Evolutionary conservation across 2,888 invertebrate genomes (phyloP), one percentile per base, ranked within the genome.

Genomic region (Drosophila phalerata): DNA sequence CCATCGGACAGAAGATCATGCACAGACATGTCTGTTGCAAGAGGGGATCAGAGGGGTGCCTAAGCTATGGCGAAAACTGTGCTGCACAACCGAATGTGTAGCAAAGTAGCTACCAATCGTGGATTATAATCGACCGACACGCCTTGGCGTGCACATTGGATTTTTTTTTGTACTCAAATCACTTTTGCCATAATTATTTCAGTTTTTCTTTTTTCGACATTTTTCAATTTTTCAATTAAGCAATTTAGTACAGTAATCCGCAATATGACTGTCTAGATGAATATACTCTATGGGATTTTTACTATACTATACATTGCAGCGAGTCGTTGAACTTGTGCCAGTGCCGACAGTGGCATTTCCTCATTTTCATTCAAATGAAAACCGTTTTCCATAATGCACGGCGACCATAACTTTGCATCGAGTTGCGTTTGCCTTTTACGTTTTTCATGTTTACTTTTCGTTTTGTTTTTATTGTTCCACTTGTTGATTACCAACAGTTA

Each of bases 221-320:
- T 80, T 69, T 88, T 86, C 83, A 66, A 77, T 83, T 83, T 88
- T 67, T 68, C 77, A 85, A 86, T 85, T 86, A 81, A 86, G 89
- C 87, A 88, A 85, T 84, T 84, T 73, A 53, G 53, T 53, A 22
- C n/a, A 49, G 55, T 51, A 69, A 62, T 62, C 58, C 45, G 57
- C 42, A 65, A 56, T 75, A 60, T 63, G 22, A n/a, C 19, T n/a
- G 34, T 45, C 34, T 45, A 13, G 34, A 13, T 34, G 19, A 6
- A 34, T 32, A 32, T 22, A 43, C 22, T 34, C 19, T 22, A 37
- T 47, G 30, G n/a, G 55, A 58, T 58, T 64, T 51, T 10, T 60
- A 56, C 19, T n/a, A n/a, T 60, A 56, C 19, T n/a, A n/a, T 38
- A 10, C 17, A 47, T 49, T 28, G 30, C 40, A 48, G 34, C 45